Conservation (phyloP, 2,113 vertebrate species). For the Fregata magnificens region DNA sequence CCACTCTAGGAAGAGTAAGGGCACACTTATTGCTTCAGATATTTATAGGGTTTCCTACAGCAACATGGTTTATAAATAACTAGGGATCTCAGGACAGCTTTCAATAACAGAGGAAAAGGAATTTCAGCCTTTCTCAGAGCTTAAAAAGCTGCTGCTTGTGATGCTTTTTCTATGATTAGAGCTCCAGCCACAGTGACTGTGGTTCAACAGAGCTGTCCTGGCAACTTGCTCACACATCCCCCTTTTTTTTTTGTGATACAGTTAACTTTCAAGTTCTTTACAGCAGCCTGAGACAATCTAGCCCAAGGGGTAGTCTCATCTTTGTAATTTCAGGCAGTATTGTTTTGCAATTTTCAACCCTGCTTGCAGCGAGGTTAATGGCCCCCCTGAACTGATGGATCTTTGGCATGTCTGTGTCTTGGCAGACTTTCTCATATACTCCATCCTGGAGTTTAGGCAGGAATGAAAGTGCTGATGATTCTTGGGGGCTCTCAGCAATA, state of each 20-base stretch:
- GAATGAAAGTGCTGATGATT: not conserved
- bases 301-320: not conserved
- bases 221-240: not conserved
- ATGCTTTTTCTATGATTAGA: not conserved
- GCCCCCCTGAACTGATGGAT: not conserved
- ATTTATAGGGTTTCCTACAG: constrained; percentile 39
- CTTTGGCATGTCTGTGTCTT: accelerated
- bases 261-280: not conserved
- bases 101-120: not conserved
- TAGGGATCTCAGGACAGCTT: not conserved
- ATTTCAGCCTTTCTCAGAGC: not conserved
- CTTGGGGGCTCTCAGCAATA: not conserved
- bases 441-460: not conserved
- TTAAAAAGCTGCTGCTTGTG: not conserved
- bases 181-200: not conserved
- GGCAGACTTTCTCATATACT: not conserved
- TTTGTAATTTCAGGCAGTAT: not conserved
- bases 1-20: not conserved
- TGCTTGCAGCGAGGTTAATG: not conserved
- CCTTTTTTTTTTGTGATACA: not conserved
- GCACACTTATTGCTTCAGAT: not conserved
- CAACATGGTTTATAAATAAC: constrained; percentile 36
- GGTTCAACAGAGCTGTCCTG: not conserved
- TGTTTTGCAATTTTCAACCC: not conserved
- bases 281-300: not conserved